Evolutionary conservation across 1,140 invertebrate genomes (phyloP), one percentile per base, ranked within the genome.

Genomic region (Drosophila asahinai): DNA sequence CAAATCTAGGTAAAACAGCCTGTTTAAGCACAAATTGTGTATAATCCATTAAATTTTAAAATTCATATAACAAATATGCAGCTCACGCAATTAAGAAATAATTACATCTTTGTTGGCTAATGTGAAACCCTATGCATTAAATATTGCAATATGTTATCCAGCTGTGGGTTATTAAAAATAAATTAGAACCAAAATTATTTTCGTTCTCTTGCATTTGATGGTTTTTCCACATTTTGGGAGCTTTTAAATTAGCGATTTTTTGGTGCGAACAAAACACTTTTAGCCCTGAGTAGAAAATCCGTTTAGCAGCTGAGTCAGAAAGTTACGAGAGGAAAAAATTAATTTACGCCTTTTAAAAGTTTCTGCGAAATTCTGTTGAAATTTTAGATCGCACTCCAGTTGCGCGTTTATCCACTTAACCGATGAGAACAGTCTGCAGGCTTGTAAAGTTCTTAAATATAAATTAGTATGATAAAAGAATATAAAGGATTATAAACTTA

Each of bases 331-430:
- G 54, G 22, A 25, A 40, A 55, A 57, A 25, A n/a, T 25, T 57
- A 40, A 57, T 57, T 40, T 25, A 25, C 36, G 14, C 19, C 15
- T 57, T 57, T 57, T 0, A 55, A 55, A 55, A 55, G 52, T 38
- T 55, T 38, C 2, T 5, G 3, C 7, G 14, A 55, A 55, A 55
- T 22, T 55, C 33, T 22, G 19, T n/a, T 38, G 52, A 9, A 55
- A 55, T 15, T 57, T 25, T 25, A 40, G 54, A 40, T 14, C 14
- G 36, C 19, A 0, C 54, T n/a, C 19, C 7, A 40, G 36, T 57
- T 1, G 36, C 19, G 19, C 54, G 54, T 57, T 22, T 57, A 25
- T 57, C 54, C 36, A 57, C 36, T 57, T 19, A 52, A 3, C 14
- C 9, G 4, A 36, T 15, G 4, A 61, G 15, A 15, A 33, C 59